A percentile compares a stretch with the other conserved stretches of the same genome.
phyloP scores from a whole-genome alignment of 30 jellyfish, hydroid and myxozoan species.

The Nemopilema nomurai region DNA sequence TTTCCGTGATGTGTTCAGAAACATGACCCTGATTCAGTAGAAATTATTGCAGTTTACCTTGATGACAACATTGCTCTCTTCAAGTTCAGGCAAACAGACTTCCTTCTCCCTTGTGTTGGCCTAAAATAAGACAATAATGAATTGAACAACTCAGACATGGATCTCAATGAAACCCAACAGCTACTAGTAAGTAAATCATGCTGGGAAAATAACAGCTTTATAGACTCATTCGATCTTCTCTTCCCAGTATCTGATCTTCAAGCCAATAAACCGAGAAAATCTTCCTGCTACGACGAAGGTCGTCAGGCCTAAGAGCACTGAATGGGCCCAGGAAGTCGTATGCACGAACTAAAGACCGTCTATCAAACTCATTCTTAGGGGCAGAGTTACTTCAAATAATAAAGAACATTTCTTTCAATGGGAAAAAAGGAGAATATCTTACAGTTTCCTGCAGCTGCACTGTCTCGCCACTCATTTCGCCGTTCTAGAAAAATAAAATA shows the following conservation, averaged over 20 bases:
- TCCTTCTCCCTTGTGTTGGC: constrained; percentile 4
- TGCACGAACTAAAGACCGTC: not conserved
- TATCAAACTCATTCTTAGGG: not conserved
- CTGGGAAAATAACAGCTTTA: no score
- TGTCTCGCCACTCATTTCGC: constrained; percentile 50
- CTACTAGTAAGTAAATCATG: not conserved
- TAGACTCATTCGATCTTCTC: no score
- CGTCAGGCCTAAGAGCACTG: no score
- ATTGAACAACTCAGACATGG: not conserved
- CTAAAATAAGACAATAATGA: not conserved
- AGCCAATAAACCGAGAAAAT: no score
- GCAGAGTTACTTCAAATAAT: not conserved
- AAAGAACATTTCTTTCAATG: not conserved
- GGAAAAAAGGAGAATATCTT: not conserved
- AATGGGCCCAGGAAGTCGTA: not conserved
- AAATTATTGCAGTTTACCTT: constrained; percentile 2
- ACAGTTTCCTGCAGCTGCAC: constrained; percentile 59
- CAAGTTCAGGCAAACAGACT: constrained; percentile 8
- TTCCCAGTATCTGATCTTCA: no score
- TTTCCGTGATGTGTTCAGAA: no score
- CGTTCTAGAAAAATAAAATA: not conserved
- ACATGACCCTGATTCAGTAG: not conserved
- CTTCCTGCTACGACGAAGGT: no score
- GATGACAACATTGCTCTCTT: constrained; percentile 22
- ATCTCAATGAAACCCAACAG: not conserved